phyloP scores from a whole-genome alignment of 35 echinoderm and acorn worm species.

The Apostichopus japonicus region DNA sequence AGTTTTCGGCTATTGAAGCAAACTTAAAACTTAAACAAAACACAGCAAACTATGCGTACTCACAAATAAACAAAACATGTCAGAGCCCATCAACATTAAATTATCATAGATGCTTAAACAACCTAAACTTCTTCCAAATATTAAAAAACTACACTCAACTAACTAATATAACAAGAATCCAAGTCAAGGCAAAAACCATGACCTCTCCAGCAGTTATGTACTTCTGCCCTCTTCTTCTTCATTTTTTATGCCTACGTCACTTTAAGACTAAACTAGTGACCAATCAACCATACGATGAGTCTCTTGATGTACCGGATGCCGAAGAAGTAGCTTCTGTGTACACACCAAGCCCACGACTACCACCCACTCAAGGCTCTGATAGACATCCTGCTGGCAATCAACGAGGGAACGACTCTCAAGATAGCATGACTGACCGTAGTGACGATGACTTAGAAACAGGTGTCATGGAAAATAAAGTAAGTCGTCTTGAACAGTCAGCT shows the following conservation, averaged over 20 bases:
- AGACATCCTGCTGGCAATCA: constrained; percentile 27
- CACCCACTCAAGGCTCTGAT: constrained; percentile 35
- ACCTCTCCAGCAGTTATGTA: no score
- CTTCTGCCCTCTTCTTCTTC: not conserved
- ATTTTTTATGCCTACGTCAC: not conserved
- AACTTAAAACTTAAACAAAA: no score
- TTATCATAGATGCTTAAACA: no score
- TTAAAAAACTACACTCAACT: no score
- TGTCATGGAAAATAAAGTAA: constrained; percentile 93
- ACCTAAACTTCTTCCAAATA: no score
- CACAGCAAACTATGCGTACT: no score
- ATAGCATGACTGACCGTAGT: constrained; percentile 81
- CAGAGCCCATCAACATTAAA: no score
- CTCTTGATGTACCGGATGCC: constrained; percentile 93
- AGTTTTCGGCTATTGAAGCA: no score
- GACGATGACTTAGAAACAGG: constrained; percentile 94
- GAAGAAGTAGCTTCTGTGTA: constrained; percentile 97
- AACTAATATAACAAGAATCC: no score
- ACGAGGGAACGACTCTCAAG: constrained; percentile 56
- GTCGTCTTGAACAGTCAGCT: not conserved
- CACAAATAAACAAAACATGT: no score
- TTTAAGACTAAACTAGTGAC: constrained; percentile 81
- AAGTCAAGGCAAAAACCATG: no score
- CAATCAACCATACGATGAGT: constrained; percentile 99
- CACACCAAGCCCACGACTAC: constrained; percentile 92